A percentile compares a stretch with the other conserved stretches of the same genome.
phyloP scores from a whole-genome alignment of 1,140 invertebrate species.

The Drosophila novamexicana region DNA sequence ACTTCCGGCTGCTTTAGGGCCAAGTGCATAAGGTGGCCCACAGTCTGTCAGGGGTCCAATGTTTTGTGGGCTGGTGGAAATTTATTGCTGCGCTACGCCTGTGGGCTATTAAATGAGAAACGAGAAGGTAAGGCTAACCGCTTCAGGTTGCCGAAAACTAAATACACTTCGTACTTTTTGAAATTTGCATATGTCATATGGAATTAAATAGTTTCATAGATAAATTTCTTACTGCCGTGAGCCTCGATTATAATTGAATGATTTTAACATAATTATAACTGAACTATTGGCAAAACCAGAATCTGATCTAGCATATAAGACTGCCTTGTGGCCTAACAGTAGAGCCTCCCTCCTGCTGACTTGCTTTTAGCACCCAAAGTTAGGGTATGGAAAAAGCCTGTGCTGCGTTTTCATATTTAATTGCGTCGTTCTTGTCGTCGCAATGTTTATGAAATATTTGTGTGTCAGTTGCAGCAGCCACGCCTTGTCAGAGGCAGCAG shows the following conservation, averaged over 20 bases:
- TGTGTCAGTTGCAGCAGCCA: conserved; percentile 14
- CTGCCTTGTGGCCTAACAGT: too few species aligned
- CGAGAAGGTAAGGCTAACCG: background rate
- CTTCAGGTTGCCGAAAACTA: background rate
- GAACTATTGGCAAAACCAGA: too few species aligned
- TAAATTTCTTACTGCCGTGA: too few species aligned
- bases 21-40: conserved; percentile 1
- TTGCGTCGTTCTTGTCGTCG: conserved; percentile 18
- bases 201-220: too few species aligned
- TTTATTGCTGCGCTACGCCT: conserved; percentile 26
- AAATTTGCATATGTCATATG: background rate
- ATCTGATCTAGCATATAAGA: too few species aligned
- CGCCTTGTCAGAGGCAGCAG: background rate
- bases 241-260: too few species aligned
- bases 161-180: background rate
- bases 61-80: conserved; percentile 5
- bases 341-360: too few species aligned
- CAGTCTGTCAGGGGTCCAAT: background rate
- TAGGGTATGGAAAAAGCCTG: conserved; percentile 9
- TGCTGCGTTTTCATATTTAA: conserved; percentile 36
- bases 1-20: background rate
- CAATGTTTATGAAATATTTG: conserved; percentile 28
- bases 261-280: too few species aligned
- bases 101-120: conserved; percentile 1
- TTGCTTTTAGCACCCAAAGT: background rate